Base-by-base conservation (phyloP, 23 tunicate genomes). In the Styela clava region DNA sequence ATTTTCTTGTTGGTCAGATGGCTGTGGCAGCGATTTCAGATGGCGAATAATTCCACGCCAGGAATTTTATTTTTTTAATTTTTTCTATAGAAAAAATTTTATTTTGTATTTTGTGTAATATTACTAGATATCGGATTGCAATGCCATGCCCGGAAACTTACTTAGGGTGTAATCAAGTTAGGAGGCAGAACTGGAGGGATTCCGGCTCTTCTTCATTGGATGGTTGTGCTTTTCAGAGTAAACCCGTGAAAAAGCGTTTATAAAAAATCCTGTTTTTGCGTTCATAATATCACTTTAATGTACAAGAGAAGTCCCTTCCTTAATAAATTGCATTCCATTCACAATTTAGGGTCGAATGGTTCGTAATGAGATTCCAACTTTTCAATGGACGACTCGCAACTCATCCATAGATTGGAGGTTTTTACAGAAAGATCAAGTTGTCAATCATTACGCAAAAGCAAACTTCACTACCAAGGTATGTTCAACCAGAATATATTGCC, bases 311-410 rank as follows among this genome's bases (percentile, higher is more conserved):
- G n/a, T n/a, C n/a, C n/a, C n/a, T n/a, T n/a, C n/a, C n/a, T n/a
- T n/a, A n/a, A n/a, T n/a, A n/a, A n/a, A n/a, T n/a, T n/a, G n/a
- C n/a, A n/a, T n/a, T n/a, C n/a, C n/a, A n/a, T n/a, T n/a, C n/a
- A n/a, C n/a, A n/a, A n/a, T n/a, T n/a, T 78, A 93, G 98, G 98
- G 93, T 0, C 80, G 98, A 35, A 84, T 93, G 93, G 98, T 93
- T 35, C 89, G 98, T 30, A 93, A 93, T 37, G 98, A 93, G 68
- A 24, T 73, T 2, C 78, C 98, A 28, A 84, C 82, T 28, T 93
- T 93, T 44, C 92, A 87, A 78, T 93, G 93, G 93, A 93, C 98
- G 12, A 93, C 93, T 1, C 63, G 86, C 63, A 93, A 91, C 30
- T 30, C 81, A 12, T 84, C 92, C 1, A 84, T 93, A 26, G 98